A percentile compares a stretch with the other conserved stretches of the same genome.
Conservation (phyloP, 2,797 vertebrate genomes). For the Chromis chromis region DNA sequence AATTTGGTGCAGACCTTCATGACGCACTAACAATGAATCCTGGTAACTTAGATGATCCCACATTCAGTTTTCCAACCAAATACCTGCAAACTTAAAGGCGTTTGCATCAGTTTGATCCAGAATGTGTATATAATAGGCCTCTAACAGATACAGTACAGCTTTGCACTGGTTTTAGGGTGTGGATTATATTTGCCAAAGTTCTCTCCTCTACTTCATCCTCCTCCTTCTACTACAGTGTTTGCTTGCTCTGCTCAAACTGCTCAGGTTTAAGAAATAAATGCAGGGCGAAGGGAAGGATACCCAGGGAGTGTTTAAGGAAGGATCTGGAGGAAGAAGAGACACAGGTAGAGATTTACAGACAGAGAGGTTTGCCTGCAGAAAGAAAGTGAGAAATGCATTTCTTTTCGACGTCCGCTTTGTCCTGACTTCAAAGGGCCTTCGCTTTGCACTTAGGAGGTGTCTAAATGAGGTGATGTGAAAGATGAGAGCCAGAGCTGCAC, state of each 20-base stretch:
- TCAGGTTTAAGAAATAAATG: not conserved
- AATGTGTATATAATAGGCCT: not conserved
- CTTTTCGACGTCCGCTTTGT: slow-evolving; percentile 57
- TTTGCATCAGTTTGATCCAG: not conserved
- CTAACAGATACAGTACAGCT: not conserved
- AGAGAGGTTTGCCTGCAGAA: slow-evolving; percentile 42
- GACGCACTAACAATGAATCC: not conserved
- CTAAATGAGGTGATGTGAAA: slow-evolving; percentile 69
- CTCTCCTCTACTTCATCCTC: slow-evolving; percentile 1
- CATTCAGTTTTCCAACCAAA: not conserved
- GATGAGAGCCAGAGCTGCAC: slow-evolving; percentile 55
- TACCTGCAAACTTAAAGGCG: not conserved
- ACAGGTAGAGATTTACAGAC: slow-evolving; percentile 8
- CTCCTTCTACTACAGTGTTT: slow-evolving; percentile 14
- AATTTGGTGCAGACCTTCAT: not conserved
- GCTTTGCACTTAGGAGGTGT: slow-evolving; percentile 65
- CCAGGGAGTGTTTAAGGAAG: slow-evolving; percentile 21
- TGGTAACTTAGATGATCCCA: not conserved
- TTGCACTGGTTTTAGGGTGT: not conserved
- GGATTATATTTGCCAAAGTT: slow-evolving; percentile 8
- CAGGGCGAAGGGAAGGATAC: not conserved
- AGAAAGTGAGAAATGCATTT: slow-evolving; percentile 63
- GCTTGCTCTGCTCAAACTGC: slow-evolving; percentile 9
- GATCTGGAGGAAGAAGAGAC: not conserved
- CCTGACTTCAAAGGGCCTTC: slow-evolving; percentile 73